These are phyloP conservation scores for Dicyrtoma fusca DNA, from an alignment of 2,888 invertebrate species.

Conservation along the genomic window DNA sequence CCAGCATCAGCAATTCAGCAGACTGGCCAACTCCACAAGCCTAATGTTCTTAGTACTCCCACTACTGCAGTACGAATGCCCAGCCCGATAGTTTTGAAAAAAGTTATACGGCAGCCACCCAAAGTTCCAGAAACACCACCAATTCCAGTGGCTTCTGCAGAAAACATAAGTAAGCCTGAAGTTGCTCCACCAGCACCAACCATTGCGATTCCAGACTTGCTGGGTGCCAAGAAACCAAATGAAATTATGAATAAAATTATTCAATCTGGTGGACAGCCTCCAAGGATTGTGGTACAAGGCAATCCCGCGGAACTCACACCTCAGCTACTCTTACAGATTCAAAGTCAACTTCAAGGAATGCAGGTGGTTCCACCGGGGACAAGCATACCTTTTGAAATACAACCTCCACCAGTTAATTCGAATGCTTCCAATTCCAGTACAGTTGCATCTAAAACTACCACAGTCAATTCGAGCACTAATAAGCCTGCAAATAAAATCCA, in stretches of 20 bases:
- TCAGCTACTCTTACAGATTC: slow-evolving; percentile 84
- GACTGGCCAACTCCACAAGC: not conserved
- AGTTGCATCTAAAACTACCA: slow-evolving; percentile 1
- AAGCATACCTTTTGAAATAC: slow-evolving; percentile 27
- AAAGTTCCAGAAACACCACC: slow-evolving; percentile 10
- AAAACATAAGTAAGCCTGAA: not conserved
- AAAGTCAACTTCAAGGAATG: slow-evolving; percentile 69
- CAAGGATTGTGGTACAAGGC: slow-evolving; percentile 83
- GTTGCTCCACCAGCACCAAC: slow-evolving; percentile 2
- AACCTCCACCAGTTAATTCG: slow-evolving; percentile 13
- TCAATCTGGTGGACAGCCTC: slow-evolving; percentile 76
- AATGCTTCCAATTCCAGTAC: not conserved
- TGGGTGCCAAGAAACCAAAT: slow-evolving; percentile 31
- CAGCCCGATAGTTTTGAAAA: slow-evolving; percentile 27
- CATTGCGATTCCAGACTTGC: not conserved
- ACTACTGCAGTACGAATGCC: not conserved
- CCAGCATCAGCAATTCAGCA: slow-evolving; percentile 11
- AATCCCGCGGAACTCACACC: slow-evolving; percentile 81
- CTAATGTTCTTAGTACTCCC: not conserved
- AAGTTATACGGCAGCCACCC: slow-evolving; percentile 9
- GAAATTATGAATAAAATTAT: slow-evolving; percentile 64
- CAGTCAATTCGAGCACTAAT: not conserved
- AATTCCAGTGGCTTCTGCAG: not conserved
- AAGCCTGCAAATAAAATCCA: not conserved
- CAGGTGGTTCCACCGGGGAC: slow-evolving; percentile 31